These are phyloP conservation scores for Anguilla rostrata DNA, from an alignment of 2,113 vertebrate species.

Conservation along the genomic window DNA sequence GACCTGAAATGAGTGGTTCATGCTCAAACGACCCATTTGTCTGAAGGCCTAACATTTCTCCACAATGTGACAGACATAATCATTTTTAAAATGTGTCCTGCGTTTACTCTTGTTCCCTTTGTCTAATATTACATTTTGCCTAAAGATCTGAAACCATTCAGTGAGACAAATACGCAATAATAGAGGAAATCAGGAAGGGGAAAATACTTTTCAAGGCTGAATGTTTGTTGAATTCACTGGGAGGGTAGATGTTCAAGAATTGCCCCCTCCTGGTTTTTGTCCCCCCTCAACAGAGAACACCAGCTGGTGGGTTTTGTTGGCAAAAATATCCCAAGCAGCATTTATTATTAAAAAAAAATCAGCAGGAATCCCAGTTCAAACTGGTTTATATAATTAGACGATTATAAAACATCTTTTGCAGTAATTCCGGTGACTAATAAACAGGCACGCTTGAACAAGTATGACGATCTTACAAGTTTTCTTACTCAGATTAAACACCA, in stretches of 20 bases:
- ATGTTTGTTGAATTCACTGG: neutral
- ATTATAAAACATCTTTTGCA: neutral
- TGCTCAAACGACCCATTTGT: too few relatives aligned
- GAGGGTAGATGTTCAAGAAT: neutral
- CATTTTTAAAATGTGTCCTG: too few relatives aligned
- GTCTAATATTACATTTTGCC: too few relatives aligned
- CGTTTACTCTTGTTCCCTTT: too few relatives aligned
- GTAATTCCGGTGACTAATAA: neutral
- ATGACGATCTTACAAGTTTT: neutral
- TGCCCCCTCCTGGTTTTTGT: neutral
- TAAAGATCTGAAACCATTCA: too few relatives aligned
- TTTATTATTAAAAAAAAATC: neutral
- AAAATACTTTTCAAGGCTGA: too few relatives aligned
- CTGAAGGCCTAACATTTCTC: too few relatives aligned
- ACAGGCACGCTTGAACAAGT: neutral
- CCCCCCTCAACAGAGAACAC: neutral
- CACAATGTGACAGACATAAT: too few relatives aligned
- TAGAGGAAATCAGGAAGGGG: too few relatives aligned
- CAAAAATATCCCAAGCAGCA: neutral
- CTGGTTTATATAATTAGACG: too few relatives aligned
- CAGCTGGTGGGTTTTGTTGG: neutral
- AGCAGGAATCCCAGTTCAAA: neutral
- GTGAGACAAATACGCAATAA: too few relatives aligned
- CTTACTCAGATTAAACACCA: neutral
- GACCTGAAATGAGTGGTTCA: too few relatives aligned